A percentile compares a stretch with the other conserved stretches of the same genome.
phyloP scores from a whole-genome alignment of 2,797 vertebrate genomes.

The Heterohyrax brucei region DNA sequence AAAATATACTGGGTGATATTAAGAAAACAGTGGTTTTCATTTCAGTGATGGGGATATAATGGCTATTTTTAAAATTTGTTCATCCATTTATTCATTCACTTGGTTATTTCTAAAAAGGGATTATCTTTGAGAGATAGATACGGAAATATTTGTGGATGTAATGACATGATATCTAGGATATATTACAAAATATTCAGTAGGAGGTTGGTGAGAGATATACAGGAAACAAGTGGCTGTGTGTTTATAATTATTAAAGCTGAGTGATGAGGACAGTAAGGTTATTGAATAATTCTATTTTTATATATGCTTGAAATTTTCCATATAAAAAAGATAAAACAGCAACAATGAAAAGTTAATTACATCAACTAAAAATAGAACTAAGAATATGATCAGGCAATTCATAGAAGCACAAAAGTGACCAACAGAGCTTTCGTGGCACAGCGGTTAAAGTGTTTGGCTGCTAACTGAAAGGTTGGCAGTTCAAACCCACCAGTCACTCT shows the following conservation, averaged over 20 bases:
- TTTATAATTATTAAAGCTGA: neutral
- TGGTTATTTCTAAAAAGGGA: neutral
- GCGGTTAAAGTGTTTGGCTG: too few relatives aligned
- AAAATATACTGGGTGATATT: neutral
- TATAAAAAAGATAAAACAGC: slow-evolving; percentile 4
- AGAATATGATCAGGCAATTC: neutral
- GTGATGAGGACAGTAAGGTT: neutral
- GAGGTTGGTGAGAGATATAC: neutral
- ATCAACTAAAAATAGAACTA: neutral
- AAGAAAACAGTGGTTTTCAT: slow-evolving; percentile 13
- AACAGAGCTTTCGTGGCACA: neutral
- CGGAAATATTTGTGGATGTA: neutral
- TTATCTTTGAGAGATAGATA: neutral
- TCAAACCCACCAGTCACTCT: too few relatives aligned
- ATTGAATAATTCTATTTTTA: neutral
- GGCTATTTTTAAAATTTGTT: too few relatives aligned
- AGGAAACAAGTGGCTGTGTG: neutral
- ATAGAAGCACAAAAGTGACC: slow-evolving; percentile 19
- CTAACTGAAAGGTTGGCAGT: too few relatives aligned
- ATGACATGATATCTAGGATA: neutral
- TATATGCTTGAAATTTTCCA: neutral
- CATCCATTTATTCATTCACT: too few relatives aligned
- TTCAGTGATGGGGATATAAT: neutral
- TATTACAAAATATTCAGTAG: neutral
- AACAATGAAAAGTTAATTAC: slow-evolving; percentile 5